Base-by-base conservation (phyloP, 2,888 invertebrate genomes). In the Ligdia adustata region DNA sequence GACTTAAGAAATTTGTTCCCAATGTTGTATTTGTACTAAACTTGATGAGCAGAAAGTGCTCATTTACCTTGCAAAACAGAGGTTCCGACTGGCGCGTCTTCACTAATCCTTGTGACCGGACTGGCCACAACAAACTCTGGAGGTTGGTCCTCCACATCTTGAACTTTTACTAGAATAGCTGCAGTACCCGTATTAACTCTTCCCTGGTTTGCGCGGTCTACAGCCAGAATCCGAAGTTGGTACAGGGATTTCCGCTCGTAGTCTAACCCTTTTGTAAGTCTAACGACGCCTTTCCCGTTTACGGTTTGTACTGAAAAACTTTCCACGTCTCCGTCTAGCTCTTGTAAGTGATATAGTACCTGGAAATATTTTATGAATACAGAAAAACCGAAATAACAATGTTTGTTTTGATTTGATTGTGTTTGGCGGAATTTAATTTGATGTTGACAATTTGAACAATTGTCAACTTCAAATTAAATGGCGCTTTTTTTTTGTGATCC, bases 81-180 rank as follows among this genome's bases (percentile, higher is more conserved):
- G 0, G 96, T 94, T 16, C 96, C 97, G 31, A 96, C 91, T 1
- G 93, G 92, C 0, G 94, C 94, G 88, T 97, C 96, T 82, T 98
- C 98, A 41, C 95, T 93, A 46, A 98, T 94, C 66, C 97, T 92
- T 0, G 96, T 95, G n/a, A 98, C 95, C 0, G 97, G 95, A 53
- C 95, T 95, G 6, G 95, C 96, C 41, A 95, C 93, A 13, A 97
- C 93, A 82, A 98, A 98, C 74, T 96, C 96, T 0, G 98, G 98
- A 0, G 97, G 96, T 76, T 96, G 95, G 79, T 98, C 98, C 79
- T 97, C 97, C 12, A 97, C 93, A 83, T 98, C 98, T 70, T 94
- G 93, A 4, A 90, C 87, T 83, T 97, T 96, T 3, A 98, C 93
- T 55, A 98, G 89, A 59, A 98, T 92, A 39, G 96, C 95, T 0